Evolutionary conservation across 2,113 vertebrate genomes (phyloP).

Genomic region (Smithornis capensis): DNA sequence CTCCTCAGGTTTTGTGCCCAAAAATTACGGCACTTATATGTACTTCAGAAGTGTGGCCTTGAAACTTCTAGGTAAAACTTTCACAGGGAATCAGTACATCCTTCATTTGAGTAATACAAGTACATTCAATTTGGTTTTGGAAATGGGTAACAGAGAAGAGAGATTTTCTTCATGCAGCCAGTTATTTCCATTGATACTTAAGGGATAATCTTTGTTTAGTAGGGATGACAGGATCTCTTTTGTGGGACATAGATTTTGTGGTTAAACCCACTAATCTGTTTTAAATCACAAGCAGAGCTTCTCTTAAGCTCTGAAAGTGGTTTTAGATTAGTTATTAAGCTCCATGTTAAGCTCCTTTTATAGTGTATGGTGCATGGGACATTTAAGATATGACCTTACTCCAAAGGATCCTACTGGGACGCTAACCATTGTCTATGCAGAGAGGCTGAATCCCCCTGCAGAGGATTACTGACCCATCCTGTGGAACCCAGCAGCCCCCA

Average conservation of each 20-base stretch:
- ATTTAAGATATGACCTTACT: not conserved
- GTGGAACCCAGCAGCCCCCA: not conserved
- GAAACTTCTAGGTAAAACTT: not conserved
- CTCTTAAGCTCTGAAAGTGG: not conserved
- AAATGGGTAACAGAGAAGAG: not conserved
- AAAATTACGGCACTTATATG: not conserved
- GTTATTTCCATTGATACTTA: not conserved
- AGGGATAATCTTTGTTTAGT: not conserved
- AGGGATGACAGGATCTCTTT: not conserved
- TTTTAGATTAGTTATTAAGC: not conserved
- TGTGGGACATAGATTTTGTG: slow-evolving; percentile 29
- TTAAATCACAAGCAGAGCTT: not conserved
- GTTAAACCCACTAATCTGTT: not conserved
- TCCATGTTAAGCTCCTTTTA: not conserved
- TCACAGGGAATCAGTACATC: not conserved
- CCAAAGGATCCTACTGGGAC: not conserved
- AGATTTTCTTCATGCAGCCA: not conserved
- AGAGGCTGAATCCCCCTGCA: not conserved
- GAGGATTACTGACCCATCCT: not conserved
- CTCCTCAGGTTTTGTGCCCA: not conserved
- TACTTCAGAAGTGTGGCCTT: not conserved
- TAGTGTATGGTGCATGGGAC: not conserved
- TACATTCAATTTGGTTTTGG: not conserved
- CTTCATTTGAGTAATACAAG: not conserved
- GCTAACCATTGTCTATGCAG: fast-evolving